phyloP scores from a whole-genome alignment of 2,888 invertebrate genomes.

The Cataglyphis altisquamis region DNA sequence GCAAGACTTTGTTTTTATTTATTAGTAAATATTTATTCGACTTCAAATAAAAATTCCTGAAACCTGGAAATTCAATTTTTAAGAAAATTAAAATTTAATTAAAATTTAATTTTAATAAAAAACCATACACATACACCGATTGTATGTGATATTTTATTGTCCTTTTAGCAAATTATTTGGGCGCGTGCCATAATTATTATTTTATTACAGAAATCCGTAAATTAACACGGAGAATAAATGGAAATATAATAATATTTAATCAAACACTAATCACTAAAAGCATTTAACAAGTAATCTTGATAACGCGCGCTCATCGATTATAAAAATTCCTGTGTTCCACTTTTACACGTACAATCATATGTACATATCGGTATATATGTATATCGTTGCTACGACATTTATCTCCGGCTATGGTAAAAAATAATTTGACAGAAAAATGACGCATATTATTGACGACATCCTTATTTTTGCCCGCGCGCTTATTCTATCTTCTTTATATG shows the following conservation, averaged over 20 bases:
- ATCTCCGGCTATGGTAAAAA: slow-evolving; percentile 68
- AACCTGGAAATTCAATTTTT: neutral
- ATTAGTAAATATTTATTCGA: no score
- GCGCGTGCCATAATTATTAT: neutral
- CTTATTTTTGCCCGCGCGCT: slow-evolving; percentile 31
- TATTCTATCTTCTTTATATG: slow-evolving; percentile 1
- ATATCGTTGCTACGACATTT: slow-evolving; percentile 65
- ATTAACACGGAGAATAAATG: neutral
- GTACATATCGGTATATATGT: no score
- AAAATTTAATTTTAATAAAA: neutral
- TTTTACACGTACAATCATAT: slow-evolving; percentile 65
- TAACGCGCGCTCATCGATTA: slow-evolving; percentile 35
- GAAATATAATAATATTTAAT: neutral
- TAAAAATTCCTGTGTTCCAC: slow-evolving; percentile 49
- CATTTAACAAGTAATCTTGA: slow-evolving; percentile 10
- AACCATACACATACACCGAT: neutral
- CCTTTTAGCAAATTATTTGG: neutral
- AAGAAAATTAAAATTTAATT: neutral
- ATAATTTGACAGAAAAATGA: slow-evolving; percentile 71
- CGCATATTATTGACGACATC: slow-evolving; percentile 55
- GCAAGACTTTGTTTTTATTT: neutral
- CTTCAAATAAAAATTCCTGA: neutral
- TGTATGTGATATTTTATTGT: neutral
- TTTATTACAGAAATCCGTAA: neutral
- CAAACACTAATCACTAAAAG: neutral